Base-by-base conservation (phyloP, 2,888 invertebrate species). In the Tuta absoluta region DNA sequence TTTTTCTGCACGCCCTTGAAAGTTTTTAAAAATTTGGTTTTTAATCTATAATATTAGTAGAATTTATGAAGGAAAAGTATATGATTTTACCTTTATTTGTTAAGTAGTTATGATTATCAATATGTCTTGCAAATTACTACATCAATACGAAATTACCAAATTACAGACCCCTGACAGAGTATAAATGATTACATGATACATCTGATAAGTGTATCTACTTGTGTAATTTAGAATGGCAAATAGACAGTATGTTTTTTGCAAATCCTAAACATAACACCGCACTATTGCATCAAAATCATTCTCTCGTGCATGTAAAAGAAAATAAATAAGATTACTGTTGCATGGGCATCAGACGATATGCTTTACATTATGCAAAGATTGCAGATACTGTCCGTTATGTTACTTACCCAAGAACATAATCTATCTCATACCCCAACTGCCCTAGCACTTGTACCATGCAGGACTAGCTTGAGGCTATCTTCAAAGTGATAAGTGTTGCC, bases 241-340 rank as follows among this genome's bases (percentile, higher is more conserved):
- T 33, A 33, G 33, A 33, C 33, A 33, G 33, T 5, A 28, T 28
- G 28, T 45, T 4, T 45, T 41, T 41, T 45, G 45, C 45, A 45
- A 45, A 45, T 45, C 3, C 17, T 45, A 4, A 45, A 45, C 45
- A 45, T n/a, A 45, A 45, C 45, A 45, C 45, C 45, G 45, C 45
- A n/a, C 17, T 17, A 17, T 45, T 45, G 45, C 45, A 45, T 45
- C n/a, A 45, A 45, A 17, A 45, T 45, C 0, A 45, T 11, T 14
- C 41, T 45, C 45, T 45, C 45, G 45, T 45, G 45, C n/a, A n/a
- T 45, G 17, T 11, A 45, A 45, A 45, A 45, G 45, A 45, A 45
- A 45, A 45, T 45, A 45, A 45, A 45, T 45, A 17, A 45, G 45
- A 17, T 17, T n/a, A n/a, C 17, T 45, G 17, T 17, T 17, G 17